These are phyloP conservation scores for Parauchenoglanis punctatus DNA, from an alignment of 2,797 vertebrate species.

Conservation along the genomic window DNA sequence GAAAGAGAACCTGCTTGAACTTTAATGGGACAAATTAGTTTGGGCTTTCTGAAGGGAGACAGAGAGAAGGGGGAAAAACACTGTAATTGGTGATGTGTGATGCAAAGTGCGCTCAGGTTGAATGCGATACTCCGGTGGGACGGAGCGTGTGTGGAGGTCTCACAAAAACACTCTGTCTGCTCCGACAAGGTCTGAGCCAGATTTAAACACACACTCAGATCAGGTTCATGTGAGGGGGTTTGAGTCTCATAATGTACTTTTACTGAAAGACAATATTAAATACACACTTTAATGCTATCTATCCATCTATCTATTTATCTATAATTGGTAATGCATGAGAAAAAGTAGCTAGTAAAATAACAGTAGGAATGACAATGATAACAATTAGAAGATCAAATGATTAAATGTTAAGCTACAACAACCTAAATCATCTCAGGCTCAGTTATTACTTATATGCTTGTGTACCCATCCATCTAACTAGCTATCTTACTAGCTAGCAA, in stretches of 20 bases:
- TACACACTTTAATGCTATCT: neutral
- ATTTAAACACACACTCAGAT: conserved; percentile 25
- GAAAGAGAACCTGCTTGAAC: conserved; percentile 55
- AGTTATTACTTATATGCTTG: neutral
- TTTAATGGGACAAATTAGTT: conserved; percentile 58
- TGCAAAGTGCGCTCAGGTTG: conserved; percentile 47
- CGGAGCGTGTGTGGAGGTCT: conserved; percentile 39
- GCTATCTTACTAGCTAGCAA: neutral
- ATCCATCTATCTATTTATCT: conserved; percentile 19
- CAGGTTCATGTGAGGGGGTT: conserved; percentile 2
- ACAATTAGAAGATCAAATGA: no score
- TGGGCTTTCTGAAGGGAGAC: conserved; percentile 22
- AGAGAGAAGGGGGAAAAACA: neutral
- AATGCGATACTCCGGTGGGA: conserved; percentile 55
- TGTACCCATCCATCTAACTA: neutral
- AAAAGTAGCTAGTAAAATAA: neutral
- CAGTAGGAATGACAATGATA: no score
- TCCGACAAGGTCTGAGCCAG: conserved; percentile 22
- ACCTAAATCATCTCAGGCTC: neutral
- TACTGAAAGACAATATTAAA: neutral
- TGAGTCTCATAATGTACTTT: conserved; percentile 10
- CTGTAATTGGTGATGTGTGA: conserved; percentile 55
- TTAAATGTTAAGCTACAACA: neutral
- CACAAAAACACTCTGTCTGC: conserved; percentile 39
- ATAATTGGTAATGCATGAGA: neutral